Base-by-base conservation (phyloP, 2,797 vertebrate species). In the Rhinophrynus dorsalis region DNA sequence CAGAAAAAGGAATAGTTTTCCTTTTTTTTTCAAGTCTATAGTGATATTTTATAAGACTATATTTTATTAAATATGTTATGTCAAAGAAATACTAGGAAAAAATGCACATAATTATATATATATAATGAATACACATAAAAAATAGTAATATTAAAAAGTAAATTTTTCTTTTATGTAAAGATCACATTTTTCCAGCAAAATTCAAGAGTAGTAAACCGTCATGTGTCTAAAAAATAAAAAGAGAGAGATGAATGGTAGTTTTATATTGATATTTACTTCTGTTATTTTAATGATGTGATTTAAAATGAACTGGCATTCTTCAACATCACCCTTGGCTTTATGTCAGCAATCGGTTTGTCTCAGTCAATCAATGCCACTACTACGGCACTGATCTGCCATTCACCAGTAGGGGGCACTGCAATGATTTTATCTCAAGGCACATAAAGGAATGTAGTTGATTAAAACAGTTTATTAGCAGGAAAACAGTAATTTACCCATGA, bases 361-460 rank as follows among this genome's bases (percentile, higher is more conserved):
- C 73, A 67, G 74, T 85, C 88, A 86, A 90, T 93, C 93, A 92
- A 84, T 82, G 88, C 88, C 86, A 88, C 27, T 76, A 84, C 73
- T 76, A 81, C 78, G 81, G 78, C 78, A 67, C 77, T 20, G 33
- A 78, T 79, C 84, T 83, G 89, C 88, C 88, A 81, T 76, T 89
- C 77, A 88, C 89, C 93, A 92, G 90, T 92, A 95, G 93, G 92
- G 90, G 92, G 91, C 90, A 74, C 85, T 83, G 77, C 77, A 72
- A 78, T 74, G 45, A 80, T 84, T 84, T 79, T 77, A 57, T 77
- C 75, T 74, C 52, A 57, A 63, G 67, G 74, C 73, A 75, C 75
- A 62, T n/a, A 78, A 61, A 78, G 82, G 69, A 67, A 72, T 54
- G 73, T 77, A 83, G 81, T 73, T 32, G 35, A 85, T 81, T 81